Evolutionary conservation across 1,140 invertebrate genomes (phyloP).

Genomic region (Catajapyx aquilonaris): DNA sequence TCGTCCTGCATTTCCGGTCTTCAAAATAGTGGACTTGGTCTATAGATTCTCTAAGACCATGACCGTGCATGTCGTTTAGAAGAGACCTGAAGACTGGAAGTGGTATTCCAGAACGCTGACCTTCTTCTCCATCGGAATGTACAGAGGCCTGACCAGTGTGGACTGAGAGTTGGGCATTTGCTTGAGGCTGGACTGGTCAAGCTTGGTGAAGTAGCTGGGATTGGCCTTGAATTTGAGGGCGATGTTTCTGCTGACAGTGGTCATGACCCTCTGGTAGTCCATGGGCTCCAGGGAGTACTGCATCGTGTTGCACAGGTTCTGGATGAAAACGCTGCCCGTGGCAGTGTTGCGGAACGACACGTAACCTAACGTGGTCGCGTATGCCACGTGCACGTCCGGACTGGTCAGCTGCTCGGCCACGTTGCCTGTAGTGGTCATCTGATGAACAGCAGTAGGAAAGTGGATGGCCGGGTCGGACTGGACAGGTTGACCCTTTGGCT

Average conservation of each 20-base stretch:
- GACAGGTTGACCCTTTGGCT: background rate
- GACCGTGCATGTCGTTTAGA: too few relatives aligned
- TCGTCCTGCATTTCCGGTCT: too few relatives aligned
- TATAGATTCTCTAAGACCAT: too few relatives aligned
- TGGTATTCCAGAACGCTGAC: too few relatives aligned
- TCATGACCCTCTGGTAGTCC: constrained; percentile 30
- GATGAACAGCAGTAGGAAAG: background rate
- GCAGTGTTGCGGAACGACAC: constrained; percentile 33
- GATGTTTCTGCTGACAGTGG: constrained; percentile 25
- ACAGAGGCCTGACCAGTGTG: too few relatives aligned
- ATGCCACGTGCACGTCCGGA: constrained; percentile 23
- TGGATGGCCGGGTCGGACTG: too few relatives aligned
- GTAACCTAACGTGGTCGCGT: constrained; percentile 21
- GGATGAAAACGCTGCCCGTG: constrained; percentile 34
- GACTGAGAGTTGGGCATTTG: too few relatives aligned
- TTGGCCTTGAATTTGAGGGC: constrained; percentile 27
- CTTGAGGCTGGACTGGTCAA: too few relatives aligned
- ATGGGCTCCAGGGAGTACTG: constrained; percentile 15
- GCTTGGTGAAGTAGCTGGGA: constrained; percentile 17
- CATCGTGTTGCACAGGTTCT: constrained; percentile 26
- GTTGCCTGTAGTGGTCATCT: constrained; percentile 33
- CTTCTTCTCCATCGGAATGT: too few relatives aligned
- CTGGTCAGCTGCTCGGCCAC: constrained; percentile 29
- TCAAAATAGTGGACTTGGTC: too few relatives aligned
- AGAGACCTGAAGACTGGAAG: too few relatives aligned